phyloP scores from a whole-genome alignment of 2,888 invertebrate species.

The Biston stratarius region DNA sequence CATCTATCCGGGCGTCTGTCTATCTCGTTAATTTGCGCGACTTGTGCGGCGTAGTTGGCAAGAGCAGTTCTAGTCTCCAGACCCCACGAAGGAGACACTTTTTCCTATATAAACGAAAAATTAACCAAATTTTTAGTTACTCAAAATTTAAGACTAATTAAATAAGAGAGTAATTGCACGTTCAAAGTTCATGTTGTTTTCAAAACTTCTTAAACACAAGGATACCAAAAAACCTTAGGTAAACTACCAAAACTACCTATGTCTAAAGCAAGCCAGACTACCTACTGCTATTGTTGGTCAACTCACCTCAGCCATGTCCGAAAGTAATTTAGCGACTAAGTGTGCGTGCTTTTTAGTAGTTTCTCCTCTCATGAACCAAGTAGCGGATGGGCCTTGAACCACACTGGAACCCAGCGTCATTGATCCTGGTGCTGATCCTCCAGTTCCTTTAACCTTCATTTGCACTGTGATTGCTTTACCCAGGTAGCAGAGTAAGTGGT shows the following conservation, averaged over 20 bases:
- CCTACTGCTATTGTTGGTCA: not conserved
- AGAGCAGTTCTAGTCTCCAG: constrained; percentile 94
- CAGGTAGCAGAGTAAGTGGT: constrained; percentile 95
- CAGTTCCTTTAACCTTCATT: constrained; percentile 88
- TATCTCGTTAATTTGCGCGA: constrained; percentile 92
- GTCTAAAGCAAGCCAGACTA: too few species aligned
- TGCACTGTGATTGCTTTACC: constrained; percentile 96
- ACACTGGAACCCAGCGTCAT: constrained; percentile 86
- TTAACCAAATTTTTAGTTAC: too few species aligned
- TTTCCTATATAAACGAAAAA: constrained; percentile 87
- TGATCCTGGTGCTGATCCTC: constrained; percentile 70
- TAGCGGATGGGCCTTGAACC: constrained; percentile 60
- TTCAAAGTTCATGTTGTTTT: too few species aligned
- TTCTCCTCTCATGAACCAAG: constrained; percentile 96
- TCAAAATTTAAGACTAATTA: too few species aligned
- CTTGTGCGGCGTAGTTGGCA: constrained; percentile 93
- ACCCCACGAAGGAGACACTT: constrained; percentile 94
- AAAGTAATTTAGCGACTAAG: constrained; percentile 94
- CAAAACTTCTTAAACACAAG: too few species aligned
- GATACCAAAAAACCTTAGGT: too few species aligned
- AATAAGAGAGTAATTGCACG: too few species aligned
- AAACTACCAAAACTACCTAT: too few species aligned
- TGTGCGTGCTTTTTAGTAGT: constrained; percentile 95
- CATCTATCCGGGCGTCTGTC: constrained; percentile 92
- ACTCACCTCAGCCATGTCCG: constrained; percentile 96